A percentile compares a stretch with the other conserved stretches of the same genome.
phyloP scores from a whole-genome alignment of 2,797 vertebrate species.

The Sebastiscus albofasciatus region DNA sequence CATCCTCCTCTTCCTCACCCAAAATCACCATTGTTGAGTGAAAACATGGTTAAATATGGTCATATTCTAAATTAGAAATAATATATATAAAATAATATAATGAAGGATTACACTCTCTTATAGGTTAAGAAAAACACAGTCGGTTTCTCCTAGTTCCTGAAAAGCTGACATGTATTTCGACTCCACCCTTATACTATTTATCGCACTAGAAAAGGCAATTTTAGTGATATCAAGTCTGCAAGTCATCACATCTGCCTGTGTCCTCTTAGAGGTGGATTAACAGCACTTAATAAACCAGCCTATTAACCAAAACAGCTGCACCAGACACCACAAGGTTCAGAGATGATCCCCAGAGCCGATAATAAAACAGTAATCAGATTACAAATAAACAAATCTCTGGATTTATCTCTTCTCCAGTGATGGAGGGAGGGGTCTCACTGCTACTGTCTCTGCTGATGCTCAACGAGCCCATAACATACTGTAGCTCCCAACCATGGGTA shows the following conservation, averaged over 20 bases:
- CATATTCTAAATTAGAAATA: background rate
- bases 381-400: constrained; percentile 63
- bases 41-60: background rate
- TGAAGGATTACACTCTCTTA: background rate
- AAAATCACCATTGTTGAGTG: background rate
- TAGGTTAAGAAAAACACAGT: background rate
- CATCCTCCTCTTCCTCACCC: background rate
- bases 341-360: constrained; percentile 71
- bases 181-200: background rate
- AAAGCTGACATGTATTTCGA: background rate
- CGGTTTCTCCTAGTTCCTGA: background rate
- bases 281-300: constrained; percentile 61
- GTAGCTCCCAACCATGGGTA: background rate
- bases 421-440: constrained; percentile 4
- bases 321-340: constrained; percentile 50
- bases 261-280: constrained; percentile 56
- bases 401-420: constrained; percentile 38
- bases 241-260: constrained; percentile 9
- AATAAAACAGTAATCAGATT: constrained; percentile 77
- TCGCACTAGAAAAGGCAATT: background rate
- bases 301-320: constrained; percentile 74
- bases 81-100: too few species aligned
- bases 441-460: constrained; percentile 2
- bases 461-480: background rate
- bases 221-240: background rate